A percentile compares a stretch with the other conserved stretches of the same genome.
Evolutionary conservation across 2,888 invertebrate species (phyloP).

Genomic region (Polia nebulosa): DNA sequence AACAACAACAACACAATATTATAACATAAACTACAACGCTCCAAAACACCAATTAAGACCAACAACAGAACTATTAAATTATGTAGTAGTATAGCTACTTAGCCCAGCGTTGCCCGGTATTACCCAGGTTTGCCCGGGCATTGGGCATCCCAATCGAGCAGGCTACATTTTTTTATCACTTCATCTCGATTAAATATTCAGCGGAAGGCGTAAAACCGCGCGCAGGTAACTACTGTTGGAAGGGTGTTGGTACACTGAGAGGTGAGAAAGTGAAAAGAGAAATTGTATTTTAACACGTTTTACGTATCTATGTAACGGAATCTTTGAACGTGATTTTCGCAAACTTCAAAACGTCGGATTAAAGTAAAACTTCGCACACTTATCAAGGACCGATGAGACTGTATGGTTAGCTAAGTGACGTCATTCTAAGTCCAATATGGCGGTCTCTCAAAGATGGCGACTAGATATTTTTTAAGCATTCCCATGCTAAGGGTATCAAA

Average conservation of each 20-base stretch:
- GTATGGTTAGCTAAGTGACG: no score
- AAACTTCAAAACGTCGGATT: no score
- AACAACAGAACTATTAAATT: conserved; percentile 38
- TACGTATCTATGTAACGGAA: no score
- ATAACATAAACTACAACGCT: conserved; percentile 13
- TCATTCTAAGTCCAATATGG: no score
- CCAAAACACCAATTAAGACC: conserved; percentile 33
- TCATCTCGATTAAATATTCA: conserved; percentile 71
- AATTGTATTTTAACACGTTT: no score
- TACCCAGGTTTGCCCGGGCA: conserved; percentile 25
- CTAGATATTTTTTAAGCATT: no score
- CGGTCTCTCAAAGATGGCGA: no score
- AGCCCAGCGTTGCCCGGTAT: conserved; percentile 13
- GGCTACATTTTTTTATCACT: conserved; percentile 73
- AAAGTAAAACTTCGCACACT: no score
- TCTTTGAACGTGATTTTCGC: no score
- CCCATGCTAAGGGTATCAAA: no score
- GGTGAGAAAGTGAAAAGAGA: background rate
- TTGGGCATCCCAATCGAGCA: conserved; percentile 59
- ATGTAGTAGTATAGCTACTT: conserved; percentile 42
- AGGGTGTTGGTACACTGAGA: conserved; percentile 45
- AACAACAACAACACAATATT: background rate
- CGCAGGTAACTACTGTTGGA: conserved; percentile 60
- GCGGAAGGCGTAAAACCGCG: conserved; percentile 62
- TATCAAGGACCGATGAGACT: no score